These are phyloP conservation scores for Macrostomum cliftonense DNA, from an alignment of 2,888 invertebrate species.

Conservation along the genomic window DNA sequence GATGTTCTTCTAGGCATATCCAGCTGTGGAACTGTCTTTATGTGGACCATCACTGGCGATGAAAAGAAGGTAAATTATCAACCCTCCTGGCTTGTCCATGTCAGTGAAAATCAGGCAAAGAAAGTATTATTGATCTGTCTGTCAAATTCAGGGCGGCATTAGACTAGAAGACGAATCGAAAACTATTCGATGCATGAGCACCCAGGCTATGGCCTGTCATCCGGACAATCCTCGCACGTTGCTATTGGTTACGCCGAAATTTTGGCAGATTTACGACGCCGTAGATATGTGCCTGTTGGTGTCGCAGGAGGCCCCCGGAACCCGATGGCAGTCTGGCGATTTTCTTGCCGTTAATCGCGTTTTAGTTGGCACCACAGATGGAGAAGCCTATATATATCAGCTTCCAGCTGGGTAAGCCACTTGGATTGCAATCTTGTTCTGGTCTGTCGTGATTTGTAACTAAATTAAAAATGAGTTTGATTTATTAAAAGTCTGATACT, in stretches of 20 bases:
- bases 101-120: no score
- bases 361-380: constrained; percentile 82
- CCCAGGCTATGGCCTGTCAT: constrained; percentile 75
- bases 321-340: constrained; percentile 78
- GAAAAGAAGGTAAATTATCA: constrained; percentile 49
- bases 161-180: constrained; percentile 91
- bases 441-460: no score
- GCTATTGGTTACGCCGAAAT: constrained; percentile 81
- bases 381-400: constrained; percentile 81
- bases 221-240: constrained; percentile 86
- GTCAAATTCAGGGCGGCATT: not conserved
- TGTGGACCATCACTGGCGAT: constrained; percentile 76
- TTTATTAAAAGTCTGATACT: no score
- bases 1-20: constrained; percentile 85
- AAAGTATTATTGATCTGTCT: no score
- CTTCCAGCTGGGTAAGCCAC: constrained; percentile 79
- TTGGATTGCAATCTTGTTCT: no score
- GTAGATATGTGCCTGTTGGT: constrained; percentile 88
- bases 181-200: constrained; percentile 78
- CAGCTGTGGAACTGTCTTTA: constrained; percentile 84
- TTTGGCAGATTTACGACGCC: constrained; percentile 70
- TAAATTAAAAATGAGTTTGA: no score
- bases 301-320: constrained; percentile 66
- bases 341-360: constrained; percentile 76
- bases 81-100: no score